Evolutionary conservation across 2,797 vertebrate genomes (phyloP).

Genomic region (Serranus cabrilla): DNA sequence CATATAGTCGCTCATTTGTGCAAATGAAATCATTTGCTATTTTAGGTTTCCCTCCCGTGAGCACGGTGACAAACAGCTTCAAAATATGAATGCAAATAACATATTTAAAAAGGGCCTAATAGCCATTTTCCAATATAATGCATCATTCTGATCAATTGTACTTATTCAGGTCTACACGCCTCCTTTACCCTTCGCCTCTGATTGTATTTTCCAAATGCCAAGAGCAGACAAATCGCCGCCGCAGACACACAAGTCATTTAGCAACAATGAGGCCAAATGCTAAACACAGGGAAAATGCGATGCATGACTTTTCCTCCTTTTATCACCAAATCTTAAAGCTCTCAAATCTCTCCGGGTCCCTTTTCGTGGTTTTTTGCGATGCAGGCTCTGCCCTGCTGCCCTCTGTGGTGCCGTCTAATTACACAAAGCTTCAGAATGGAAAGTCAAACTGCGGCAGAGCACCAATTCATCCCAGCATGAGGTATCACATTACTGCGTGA

Average conservation of each 20-base stretch:
- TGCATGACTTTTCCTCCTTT: constrained; percentile 22
- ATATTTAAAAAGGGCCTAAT: constrained; percentile 79
- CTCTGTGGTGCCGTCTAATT: constrained; percentile 62
- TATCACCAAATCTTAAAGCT: constrained; percentile 23
- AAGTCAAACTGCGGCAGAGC: constrained; percentile 39
- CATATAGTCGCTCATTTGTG: constrained; percentile 56
- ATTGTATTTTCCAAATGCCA: constrained; percentile 85
- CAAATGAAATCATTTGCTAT: constrained; percentile 74
- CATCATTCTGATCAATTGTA: constrained; percentile 84
- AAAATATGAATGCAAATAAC: constrained; percentile 78
- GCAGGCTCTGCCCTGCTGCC: constrained; percentile 45
- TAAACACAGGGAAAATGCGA: constrained; percentile 59
- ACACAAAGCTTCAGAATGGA: constrained; percentile 38
- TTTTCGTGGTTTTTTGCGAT: constrained; percentile 31
- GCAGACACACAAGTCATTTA: constrained; percentile 75
- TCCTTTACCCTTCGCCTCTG: constrained; percentile 77
- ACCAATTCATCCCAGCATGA: constrained; percentile 48
- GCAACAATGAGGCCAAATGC: constrained; percentile 78
- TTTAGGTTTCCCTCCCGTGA: constrained; percentile 59
- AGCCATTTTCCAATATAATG: constrained; percentile 73
- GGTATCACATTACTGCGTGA: constrained; percentile 52
- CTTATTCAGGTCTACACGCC: constrained; percentile 74
- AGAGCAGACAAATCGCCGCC: constrained; percentile 70
- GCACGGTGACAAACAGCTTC: constrained; percentile 68
- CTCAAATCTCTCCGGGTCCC: constrained; percentile 38